These are phyloP conservation scores for Arizona elegans DNA, from an alignment of 2,113 vertebrate species.

Conservation along the genomic window DNA sequence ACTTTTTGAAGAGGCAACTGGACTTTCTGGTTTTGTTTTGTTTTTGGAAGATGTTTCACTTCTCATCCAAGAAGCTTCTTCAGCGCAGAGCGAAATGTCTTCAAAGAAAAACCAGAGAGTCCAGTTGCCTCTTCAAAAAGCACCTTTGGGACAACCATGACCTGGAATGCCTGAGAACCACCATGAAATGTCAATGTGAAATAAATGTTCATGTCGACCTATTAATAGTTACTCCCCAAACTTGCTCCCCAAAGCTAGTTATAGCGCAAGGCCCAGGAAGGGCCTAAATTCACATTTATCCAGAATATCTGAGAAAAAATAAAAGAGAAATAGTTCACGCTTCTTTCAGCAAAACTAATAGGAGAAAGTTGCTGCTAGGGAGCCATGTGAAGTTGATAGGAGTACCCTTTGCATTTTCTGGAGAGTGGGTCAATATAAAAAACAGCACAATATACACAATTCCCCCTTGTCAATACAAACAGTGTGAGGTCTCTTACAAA, in stretches of 20 bases:
- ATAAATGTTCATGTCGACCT: neutral
- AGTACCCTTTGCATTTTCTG: constrained; percentile 41
- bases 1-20: too few relatives aligned
- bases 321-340: neutral
- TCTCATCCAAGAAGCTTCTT: too few relatives aligned
- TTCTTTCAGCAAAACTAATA: neutral
- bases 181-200: neutral
- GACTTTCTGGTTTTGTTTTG: too few relatives aligned
- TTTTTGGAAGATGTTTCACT: too few relatives aligned
- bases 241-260: neutral
- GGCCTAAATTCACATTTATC: neutral
- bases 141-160: too few relatives aligned
- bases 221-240: neutral
- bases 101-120: too few relatives aligned
- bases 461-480: constrained; percentile 59
- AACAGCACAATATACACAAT: constrained; percentile 49
- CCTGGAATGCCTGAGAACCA: too few relatives aligned
- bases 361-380: neutral
- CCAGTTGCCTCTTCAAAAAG: too few relatives aligned
- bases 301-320: neutral
- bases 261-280: neutral
- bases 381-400: neutral
- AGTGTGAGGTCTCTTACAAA: constrained; percentile 52
- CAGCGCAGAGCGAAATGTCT: too few relatives aligned
- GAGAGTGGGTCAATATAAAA: constrained; percentile 54